Conservation (phyloP, 2,113 vertebrate species). For the Orcinus orca region DNA sequence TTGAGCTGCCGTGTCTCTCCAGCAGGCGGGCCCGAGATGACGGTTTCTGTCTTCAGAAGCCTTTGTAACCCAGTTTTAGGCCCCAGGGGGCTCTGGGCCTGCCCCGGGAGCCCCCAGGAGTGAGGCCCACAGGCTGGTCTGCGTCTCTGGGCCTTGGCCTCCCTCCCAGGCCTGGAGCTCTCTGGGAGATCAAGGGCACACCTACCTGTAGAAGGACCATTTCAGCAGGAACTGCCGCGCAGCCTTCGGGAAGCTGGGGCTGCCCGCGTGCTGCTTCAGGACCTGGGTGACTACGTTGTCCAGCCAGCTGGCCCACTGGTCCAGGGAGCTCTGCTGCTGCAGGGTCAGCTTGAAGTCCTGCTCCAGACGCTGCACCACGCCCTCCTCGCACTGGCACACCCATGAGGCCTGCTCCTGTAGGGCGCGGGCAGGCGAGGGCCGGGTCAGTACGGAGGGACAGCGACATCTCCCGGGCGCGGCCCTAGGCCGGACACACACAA, state of each 20-base stretch:
- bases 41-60: background rate
- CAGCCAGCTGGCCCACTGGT: constrained; percentile 98
- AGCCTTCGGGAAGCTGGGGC: constrained; percentile 94
- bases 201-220: constrained; percentile 99
- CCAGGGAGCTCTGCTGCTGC: constrained; percentile 98
- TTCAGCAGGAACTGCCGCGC: constrained; percentile 98
- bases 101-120: background rate
- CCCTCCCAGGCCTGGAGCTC: too few relatives aligned
- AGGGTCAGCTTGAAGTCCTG: constrained; percentile 98
- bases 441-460: background rate
- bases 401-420: constrained; percentile 96
- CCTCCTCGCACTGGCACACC: constrained; percentile 99
- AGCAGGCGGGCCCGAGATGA: background rate
- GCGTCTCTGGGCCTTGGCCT: too few relatives aligned
- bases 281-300: constrained; percentile 96
- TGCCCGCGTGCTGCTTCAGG: constrained; percentile 93
- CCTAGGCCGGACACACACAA: rapidly evolving
- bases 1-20: background rate
- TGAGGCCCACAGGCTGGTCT: background rate
- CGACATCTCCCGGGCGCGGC: rapidly evolving
- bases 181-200: rapidly evolving
- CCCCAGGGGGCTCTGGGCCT: background rate
- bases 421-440: rapidly evolving
- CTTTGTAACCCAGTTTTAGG: background rate
- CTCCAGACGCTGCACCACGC: constrained; percentile 95